Percentiles rank a stretch among this genome's conserved stretches.
These are phyloP conservation scores for Trachymyrmex septentrionalis DNA, from an alignment of 1,140 invertebrate genomes.

Conservation along the genomic window DNA sequence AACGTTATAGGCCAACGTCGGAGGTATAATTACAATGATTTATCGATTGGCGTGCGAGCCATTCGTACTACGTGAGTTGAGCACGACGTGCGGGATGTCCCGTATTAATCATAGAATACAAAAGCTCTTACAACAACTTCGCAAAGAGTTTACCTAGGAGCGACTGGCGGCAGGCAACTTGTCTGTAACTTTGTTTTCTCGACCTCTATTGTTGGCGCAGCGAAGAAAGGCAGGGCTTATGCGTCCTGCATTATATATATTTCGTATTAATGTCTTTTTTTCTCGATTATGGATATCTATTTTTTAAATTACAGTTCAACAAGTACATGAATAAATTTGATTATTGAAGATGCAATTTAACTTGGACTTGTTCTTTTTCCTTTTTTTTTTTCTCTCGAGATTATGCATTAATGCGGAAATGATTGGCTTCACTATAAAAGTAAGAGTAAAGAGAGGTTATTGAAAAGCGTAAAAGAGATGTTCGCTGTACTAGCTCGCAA, in stretches of 20 bases:
- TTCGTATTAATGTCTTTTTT: background rate
- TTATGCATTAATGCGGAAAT: background rate
- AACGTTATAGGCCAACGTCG: conserved; percentile 56
- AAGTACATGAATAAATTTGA: background rate
- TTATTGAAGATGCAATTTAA: conserved; percentile 8
- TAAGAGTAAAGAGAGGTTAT: background rate
- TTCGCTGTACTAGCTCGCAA: background rate
- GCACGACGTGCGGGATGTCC: conserved; percentile 58
- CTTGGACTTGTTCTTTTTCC: background rate
- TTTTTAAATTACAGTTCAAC: background rate
- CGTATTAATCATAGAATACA: conserved; percentile 61
- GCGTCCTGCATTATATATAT: conserved; percentile 12
- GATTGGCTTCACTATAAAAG: background rate
- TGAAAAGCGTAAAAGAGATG: background rate
- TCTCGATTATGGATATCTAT: background rate
- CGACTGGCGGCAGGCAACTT: conserved; percentile 31
- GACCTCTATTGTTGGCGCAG: conserved; percentile 13
- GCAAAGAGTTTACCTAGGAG: conserved; percentile 56
- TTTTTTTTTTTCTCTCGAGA: background rate
- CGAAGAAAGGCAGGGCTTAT: background rate
- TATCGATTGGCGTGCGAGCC: conserved; percentile 52
- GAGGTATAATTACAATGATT: conserved; percentile 59
- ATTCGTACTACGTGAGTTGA: conserved; percentile 49
- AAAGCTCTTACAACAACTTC: conserved; percentile 48
- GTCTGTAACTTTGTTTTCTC: conserved; percentile 49